Evolutionary conservation across 2,888 invertebrate genomes (phyloP).

Genomic region (Drosophila affinis): DNA sequence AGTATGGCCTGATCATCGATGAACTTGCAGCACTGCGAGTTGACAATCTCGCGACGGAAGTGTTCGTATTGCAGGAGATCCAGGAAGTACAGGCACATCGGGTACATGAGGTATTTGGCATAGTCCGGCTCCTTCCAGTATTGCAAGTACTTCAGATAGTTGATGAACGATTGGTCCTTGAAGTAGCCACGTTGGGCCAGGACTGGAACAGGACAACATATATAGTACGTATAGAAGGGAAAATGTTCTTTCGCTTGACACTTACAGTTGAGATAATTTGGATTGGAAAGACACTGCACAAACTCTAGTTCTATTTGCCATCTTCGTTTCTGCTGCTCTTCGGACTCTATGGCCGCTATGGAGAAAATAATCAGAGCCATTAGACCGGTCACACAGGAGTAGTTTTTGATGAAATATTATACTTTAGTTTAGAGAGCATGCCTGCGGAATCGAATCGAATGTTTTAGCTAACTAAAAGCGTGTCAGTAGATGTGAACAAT

Average conservation of each 20-base stretch:
- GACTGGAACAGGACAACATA: conserved; percentile 86
- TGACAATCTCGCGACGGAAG: conserved; percentile 97
- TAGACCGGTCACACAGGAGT: neutral
- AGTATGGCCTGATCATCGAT: conserved; percentile 99
- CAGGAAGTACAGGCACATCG: conserved; percentile 98
- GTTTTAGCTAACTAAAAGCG: conserved; percentile 1
- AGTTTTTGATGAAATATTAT: neutral
- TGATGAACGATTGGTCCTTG: conserved; percentile 96
- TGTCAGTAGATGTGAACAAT: conserved; percentile 36
- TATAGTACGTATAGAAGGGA: neutral
- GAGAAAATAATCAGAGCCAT: neutral
- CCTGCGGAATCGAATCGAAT: conserved; percentile 3
- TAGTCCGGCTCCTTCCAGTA: conserved; percentile 99
- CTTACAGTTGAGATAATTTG: conserved; percentile 99
- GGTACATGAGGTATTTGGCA: conserved; percentile 98
- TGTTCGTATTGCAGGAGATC: conserved; percentile 98
- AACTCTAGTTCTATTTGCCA: conserved; percentile 99
- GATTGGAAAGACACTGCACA: conserved; percentile 99
- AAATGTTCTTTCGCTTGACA: conserved; percentile 83
- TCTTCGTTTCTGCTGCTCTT: conserved; percentile 93
- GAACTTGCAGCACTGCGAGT: conserved; percentile 97
- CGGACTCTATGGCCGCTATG: conserved; percentile 87
- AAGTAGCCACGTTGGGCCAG: conserved; percentile 98
- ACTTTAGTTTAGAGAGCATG: conserved; percentile 13
- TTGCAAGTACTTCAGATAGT: conserved; percentile 97